Evolutionary conservation across 2,888 invertebrate species (phyloP).

Genomic region (Gymnocheta viridis): DNA sequence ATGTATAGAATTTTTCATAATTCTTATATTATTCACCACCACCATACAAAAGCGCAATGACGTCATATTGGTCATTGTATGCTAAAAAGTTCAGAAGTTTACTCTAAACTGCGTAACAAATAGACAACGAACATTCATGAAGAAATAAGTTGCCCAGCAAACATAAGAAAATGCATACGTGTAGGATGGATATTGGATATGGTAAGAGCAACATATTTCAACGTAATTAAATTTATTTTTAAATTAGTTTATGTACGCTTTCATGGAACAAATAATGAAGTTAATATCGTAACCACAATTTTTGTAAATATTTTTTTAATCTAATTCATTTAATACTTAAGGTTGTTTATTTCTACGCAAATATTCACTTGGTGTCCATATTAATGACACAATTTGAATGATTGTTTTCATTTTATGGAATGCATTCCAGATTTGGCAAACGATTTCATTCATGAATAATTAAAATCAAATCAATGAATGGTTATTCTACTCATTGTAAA

Average conservation of each 20-base stretch:
- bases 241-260: not conserved
- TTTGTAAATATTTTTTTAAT: no score
- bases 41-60: constrained; percentile 42
- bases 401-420: constrained; percentile 14
- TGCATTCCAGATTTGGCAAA: constrained; percentile 38
- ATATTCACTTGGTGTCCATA: constrained; percentile 10
- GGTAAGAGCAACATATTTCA: not conserved
- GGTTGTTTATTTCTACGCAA: not conserved
- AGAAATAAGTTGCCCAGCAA: constrained; percentile 37
- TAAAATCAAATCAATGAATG: not conserved
- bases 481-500: not conserved
- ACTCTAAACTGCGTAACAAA: not conserved
- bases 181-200: no score
- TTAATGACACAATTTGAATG: not conserved
- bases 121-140: constrained; percentile 37
- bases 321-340: no score
- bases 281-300: no score
- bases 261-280: no score
- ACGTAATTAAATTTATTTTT: not conserved
- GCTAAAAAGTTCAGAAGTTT: constrained; percentile 55
- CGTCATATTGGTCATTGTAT: constrained; percentile 62
- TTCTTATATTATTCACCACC: constrained; percentile 64
- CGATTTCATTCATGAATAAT: constrained; percentile 44
- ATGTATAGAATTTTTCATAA: constrained; percentile 15
- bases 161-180: no score